Base-by-base conservation (phyloP, 2,888 invertebrate genomes). In the Beris chalybata region DNA sequence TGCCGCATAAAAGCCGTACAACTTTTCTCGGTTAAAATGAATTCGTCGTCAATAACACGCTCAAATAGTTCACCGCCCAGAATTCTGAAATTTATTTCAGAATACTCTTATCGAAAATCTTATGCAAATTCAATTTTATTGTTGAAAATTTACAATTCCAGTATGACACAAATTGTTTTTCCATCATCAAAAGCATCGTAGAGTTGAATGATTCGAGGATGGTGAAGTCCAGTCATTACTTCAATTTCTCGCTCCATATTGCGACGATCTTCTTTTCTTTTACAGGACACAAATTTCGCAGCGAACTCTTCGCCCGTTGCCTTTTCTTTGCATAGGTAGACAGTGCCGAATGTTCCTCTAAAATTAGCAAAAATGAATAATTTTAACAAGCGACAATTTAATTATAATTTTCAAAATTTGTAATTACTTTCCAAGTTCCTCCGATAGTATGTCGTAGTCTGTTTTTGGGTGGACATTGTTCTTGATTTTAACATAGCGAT, bases 21-120 rank as follows among this genome's bases (percentile, higher is more conserved):
- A 7, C 95, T 92, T 72, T 91, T 88, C 81, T 97, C 97, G 0
- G 97, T 97, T 71, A 97, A 83, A 66, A 96, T 87, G 79, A 96
- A 97, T 80, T 95, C 95, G 73, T 97, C 97, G 75, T 95, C 95
- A 70, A 97, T 96, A 31, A 97, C 95, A 59, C 97, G 85, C 78
- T 97, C 97, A 79, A 97, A 97, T 65, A 97, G 82, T 81, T 97
- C 97, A 0, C 97, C 97, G 4, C 97, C 97, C 74, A 91, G 89
- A 72, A 97, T 94, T 73, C 97, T 97, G 84, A 55, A 86, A 84
- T 67, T 71, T 67, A 52, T 32, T 52, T 38, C n/a, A 7, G 9
- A 38, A 38, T 7, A 3, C 30, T 5, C 7, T 6, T 6, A 12
- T 57, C 12, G 13, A 4, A 43, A n/a, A 7, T 32, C 5, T 31